Evolutionary conservation across 2,888 invertebrate species (phyloP).

Genomic region (Acrocyrtus sp.): DNA sequence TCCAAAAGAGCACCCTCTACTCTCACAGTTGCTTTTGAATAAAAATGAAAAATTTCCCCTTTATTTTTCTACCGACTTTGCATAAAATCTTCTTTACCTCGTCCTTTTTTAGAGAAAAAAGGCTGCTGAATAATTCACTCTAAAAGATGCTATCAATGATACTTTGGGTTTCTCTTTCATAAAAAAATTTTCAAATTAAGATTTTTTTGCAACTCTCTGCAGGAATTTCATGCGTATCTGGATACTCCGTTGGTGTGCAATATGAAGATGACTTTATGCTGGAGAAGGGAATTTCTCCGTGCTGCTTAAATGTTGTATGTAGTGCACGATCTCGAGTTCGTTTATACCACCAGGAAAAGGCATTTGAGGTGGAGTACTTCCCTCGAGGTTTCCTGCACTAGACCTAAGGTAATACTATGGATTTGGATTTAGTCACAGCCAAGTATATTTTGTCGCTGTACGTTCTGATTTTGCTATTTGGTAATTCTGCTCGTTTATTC

Average conservation of each 20-base stretch:
- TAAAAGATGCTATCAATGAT: constrained; percentile 24
- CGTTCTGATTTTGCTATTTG: too few relatives aligned
- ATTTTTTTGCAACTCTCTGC: background rate
- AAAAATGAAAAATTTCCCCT: too few relatives aligned
- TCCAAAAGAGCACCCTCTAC: too few relatives aligned
- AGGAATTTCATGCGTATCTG: constrained; percentile 49
- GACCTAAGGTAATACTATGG: constrained; percentile 33
- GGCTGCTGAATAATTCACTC: constrained; percentile 12
- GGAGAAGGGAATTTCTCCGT: constrained; percentile 25
- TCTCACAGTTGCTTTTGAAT: too few relatives aligned
- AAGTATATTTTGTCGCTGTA: background rate
- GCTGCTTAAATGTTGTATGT: constrained; percentile 15
- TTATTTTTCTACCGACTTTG: too few relatives aligned
- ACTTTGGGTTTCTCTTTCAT: background rate
- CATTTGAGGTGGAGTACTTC: constrained; percentile 41
- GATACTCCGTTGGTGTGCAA: constrained; percentile 50
- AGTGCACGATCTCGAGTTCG: constrained; percentile 18
- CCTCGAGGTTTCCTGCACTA: constrained; percentile 28
- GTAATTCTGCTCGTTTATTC: too few relatives aligned
- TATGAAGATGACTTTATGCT: constrained; percentile 50
- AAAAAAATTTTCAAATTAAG: background rate
- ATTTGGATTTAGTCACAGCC: background rate
- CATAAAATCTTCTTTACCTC: background rate
- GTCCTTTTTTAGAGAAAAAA: background rate
- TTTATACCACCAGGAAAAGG: constrained; percentile 21